Evolutionary conservation across 2,113 vertebrate genomes (phyloP), one percentile per base, ranked within the genome.

Genomic region (Dendropsophus ebraccatus): DNA sequence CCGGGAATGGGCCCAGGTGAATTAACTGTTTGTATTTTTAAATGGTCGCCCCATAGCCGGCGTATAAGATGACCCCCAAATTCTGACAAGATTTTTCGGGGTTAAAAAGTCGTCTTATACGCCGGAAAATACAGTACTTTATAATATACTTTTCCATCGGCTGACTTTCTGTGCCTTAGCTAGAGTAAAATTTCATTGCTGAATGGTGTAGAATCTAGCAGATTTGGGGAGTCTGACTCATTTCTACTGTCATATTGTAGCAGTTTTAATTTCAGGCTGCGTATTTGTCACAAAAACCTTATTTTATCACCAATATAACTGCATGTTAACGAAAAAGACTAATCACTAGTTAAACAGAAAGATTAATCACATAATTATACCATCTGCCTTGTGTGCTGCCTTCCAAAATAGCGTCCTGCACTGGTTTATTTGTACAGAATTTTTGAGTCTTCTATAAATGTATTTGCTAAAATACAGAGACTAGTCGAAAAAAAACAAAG

Each of bases 321-420:
- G 21, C 23, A 56, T 58, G 49, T 79, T 35, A 69, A 86, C 37
- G 54, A 81, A 72, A 86, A 86, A 86, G 84, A 54, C 47, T 80
- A 86, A 81, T 73, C 76, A 81, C 84, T 47, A 81, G 65, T 80
- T 86, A 60, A 80, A 72, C 77, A 81, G 67, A 86, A 86, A 49
- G 84, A 80, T 80, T 86, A 86, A 86, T 86, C 76, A 86, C 65
- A 86, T 86, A 86, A 86, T 86, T 79, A 86, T 80, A 86, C 76
- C 84, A 86, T 86, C 84, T 86, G 73, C 65, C 47, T 81, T 47
- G 23, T 86, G 69, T 60, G 70, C 56, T 41, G 56, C 30, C 25
- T 80, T 81, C 62, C 77, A 86, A 54, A 60, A 72, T 72, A 11
- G 54, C 25, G 70, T 67, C 30, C 19, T 21, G 30, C 32, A 50